Conservation (phyloP, 35 echinoderm and acorn worm genomes). For the Heliocidaris tuberculata region DNA sequence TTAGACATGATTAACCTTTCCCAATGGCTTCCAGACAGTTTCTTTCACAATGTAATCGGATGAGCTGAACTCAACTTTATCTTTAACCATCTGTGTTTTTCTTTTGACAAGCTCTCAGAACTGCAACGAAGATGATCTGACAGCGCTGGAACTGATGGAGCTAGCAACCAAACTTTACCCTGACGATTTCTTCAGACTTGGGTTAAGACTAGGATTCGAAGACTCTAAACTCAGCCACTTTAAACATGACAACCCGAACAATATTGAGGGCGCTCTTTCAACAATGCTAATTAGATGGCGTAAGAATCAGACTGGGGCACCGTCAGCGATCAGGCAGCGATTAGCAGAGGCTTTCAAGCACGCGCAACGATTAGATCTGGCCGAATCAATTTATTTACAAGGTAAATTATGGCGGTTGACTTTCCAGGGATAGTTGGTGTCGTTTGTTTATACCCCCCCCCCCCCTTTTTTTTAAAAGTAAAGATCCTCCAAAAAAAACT, state of each 20-base stretch:
- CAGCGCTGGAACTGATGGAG: not conserved
- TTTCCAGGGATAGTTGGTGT: too few relatives aligned
- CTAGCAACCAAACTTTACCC: not conserved
- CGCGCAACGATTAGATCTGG: not conserved
- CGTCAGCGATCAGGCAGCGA: not conserved
- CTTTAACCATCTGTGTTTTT: too few relatives aligned
- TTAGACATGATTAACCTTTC: too few relatives aligned
- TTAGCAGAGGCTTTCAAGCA: not conserved
- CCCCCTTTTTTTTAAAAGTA: too few relatives aligned
- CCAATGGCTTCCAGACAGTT: too few relatives aligned
- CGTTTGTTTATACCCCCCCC: too few relatives aligned
- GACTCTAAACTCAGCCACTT: not conserved
- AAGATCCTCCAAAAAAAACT: too few relatives aligned
- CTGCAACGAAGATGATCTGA: not conserved
- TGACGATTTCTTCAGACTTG: not conserved
- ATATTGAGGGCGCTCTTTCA: not conserved
- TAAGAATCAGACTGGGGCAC: not conserved
- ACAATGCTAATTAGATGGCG: not conserved
- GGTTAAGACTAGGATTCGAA: not conserved
- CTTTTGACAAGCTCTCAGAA: not conserved
- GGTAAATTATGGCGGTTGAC: not conserved
- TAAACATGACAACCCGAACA: conserved; percentile 22
- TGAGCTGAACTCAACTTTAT: too few relatives aligned
- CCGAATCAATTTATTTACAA: not conserved
- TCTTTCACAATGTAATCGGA: too few relatives aligned